Evolutionary conservation across 2,113 vertebrate species (phyloP), one percentile per base, ranked within the genome.

Genomic region (Rattus rattus): DNA sequence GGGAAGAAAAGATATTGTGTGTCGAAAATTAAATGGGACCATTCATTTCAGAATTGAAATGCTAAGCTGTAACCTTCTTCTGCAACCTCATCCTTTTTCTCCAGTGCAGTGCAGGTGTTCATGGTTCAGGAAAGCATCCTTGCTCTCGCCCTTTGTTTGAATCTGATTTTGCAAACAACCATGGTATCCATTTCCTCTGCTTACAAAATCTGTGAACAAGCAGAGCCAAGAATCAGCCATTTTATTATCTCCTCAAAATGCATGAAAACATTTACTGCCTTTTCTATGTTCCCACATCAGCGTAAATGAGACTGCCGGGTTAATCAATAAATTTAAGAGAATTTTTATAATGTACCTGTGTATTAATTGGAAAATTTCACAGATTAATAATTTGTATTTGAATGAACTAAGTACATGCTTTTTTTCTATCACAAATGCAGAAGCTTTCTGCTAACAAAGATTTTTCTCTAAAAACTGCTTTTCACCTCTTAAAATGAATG

Each of bases 391-490:
- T 95, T 91, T 96, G 89, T 96, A 92, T 98, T 98, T 97, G 93
- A 98, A 96, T 96, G 97, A 98, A 97, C 92, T 75, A 97, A 84
- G 96, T 96, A 94, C 95, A 96, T 89, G 26, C 89, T 97, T 98
- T 86, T 98, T 97, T 87, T 97, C 94, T 95, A 95, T 95, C 97
- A 96, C 22, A 93, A 97, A 97, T 93, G 95, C 89, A 98, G 95
- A 97, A 85, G 97, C 97, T 98, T 97, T 98, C 97, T 97, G 95
- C 95, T 98, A 98, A 99, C 98, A 99, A 99, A 98, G 98, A 97
- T 98, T 98, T 96, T 98, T 98, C 98, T 97, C 96, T 98, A 30
- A 98, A 98, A 98, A 98, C 94, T 96, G 97, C 94, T 97, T 98
- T 98, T 97, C 97, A 97, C 97, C 96, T 96, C 95, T 98, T 97